phyloP scores from a whole-genome alignment of 2,888 invertebrate species.

The Papilio demoleus region DNA sequence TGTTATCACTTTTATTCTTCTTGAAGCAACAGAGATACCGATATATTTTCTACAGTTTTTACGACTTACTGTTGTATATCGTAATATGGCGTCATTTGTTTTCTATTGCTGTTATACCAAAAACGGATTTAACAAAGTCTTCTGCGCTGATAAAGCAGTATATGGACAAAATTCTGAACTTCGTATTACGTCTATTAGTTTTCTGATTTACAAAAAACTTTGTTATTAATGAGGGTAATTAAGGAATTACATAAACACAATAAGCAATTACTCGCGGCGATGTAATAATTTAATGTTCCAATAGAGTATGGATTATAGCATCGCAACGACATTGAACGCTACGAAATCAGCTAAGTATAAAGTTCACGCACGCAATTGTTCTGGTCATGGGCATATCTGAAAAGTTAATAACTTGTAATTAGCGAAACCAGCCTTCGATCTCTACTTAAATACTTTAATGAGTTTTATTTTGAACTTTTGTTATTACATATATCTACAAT shows the following conservation, averaged over 20 bases:
- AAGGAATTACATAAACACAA: constrained; percentile 3
- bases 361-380: constrained; percentile 17
- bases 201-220: not conserved
- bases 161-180: not conserved
- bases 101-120: too few relatives aligned
- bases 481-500: too few relatives aligned
- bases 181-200: not conserved
- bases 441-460: constrained; percentile 23
- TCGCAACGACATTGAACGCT: constrained; percentile 8
- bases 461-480: too few relatives aligned
- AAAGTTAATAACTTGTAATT: constrained; percentile 28
- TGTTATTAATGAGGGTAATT: constrained; percentile 20
- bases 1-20: not conserved
- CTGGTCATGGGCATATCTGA: constrained; percentile 27
- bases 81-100: too few relatives aligned
- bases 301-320: constrained; percentile 2
- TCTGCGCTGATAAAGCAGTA: not conserved
- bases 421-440: constrained; percentile 27
- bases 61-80: too few relatives aligned
- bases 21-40: not conserved
- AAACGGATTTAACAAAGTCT: too few relatives aligned
- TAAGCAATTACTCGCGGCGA: not conserved
- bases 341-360: not conserved
- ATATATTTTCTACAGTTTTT: not conserved
- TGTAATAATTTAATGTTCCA: constrained; percentile 18